Evolutionary conservation across 2,113 vertebrate genomes (phyloP).

Genomic region (Trogon surrucura): DNA sequence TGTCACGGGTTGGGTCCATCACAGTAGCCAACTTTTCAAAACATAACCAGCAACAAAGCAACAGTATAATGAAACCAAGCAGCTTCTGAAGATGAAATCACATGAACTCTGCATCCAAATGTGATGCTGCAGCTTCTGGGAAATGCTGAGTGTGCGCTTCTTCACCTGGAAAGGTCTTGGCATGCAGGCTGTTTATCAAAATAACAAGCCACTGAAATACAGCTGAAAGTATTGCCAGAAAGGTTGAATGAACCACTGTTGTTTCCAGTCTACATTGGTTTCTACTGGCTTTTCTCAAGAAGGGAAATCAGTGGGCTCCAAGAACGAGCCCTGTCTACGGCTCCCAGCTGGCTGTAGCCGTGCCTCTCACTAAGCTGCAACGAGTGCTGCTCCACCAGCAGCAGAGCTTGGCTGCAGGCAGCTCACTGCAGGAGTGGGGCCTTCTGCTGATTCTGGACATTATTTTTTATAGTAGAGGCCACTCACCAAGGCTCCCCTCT

Average conservation of each 20-base stretch:
- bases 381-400: fast-evolving
- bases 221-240: slow-evolving; percentile 2
- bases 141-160: not conserved
- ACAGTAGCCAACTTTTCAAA: slow-evolving; percentile 21
- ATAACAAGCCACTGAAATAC: not conserved
- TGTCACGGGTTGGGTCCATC: not conserved
- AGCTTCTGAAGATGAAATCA: slow-evolving; percentile 29
- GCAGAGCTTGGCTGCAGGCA: fast-evolving
- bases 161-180: slow-evolving; percentile 42
- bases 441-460: not conserved
- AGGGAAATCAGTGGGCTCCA: not conserved
- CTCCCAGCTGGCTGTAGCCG: not conserved
- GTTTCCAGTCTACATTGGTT: not conserved
- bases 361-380: fast-evolving
- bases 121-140: slow-evolving; percentile 20
- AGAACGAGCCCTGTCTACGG: not conserved
- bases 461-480: not conserved
- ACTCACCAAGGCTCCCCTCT: fast-evolving
- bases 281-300: not conserved
- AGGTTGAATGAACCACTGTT: not conserved
- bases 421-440: not conserved
- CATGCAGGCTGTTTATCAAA: not conserved
- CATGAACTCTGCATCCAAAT: not conserved
- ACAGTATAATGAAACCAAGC: not conserved
- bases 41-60: not conserved